A percentile compares a stretch with the other conserved stretches of the same genome.
These are phyloP conservation scores for Novumbra hubbsi DNA, from an alignment of 2,797 vertebrate genomes.

Conservation along the genomic window DNA sequence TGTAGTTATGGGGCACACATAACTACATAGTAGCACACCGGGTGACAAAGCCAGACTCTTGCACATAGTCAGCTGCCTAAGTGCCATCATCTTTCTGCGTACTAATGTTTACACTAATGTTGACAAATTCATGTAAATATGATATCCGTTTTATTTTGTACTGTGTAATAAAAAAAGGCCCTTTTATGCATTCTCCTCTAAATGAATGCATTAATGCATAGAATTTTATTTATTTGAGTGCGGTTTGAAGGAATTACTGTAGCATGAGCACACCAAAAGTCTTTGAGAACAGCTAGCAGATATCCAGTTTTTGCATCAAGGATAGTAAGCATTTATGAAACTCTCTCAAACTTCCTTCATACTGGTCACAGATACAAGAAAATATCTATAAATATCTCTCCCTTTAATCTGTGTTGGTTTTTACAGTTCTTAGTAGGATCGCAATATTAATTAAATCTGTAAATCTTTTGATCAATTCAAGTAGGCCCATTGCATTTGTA, in stretches of 20 bases:
- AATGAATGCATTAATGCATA: too few species aligned
- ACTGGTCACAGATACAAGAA: too few species aligned
- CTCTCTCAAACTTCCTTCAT: too few species aligned
- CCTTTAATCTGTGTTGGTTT: constrained; percentile 54
- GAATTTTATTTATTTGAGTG: too few species aligned
- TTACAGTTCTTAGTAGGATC: constrained; percentile 62
- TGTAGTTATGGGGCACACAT: background rate
- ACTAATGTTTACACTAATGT: background rate
- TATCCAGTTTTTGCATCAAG: too few species aligned
- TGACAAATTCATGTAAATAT: constrained; percentile 26
- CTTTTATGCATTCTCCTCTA: too few species aligned
- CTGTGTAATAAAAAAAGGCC: constrained; percentile 40
- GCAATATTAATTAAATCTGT: constrained; percentile 64
- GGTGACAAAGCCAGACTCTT: background rate
- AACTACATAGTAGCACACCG: too few species aligned
- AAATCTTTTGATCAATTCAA: constrained; percentile 72
- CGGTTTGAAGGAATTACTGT: too few species aligned
- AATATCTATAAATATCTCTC: too few species aligned
- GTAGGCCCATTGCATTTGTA: constrained; percentile 64
- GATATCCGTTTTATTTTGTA: constrained; percentile 41
- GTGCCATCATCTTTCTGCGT: background rate
- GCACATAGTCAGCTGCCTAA: background rate
- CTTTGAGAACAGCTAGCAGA: too few species aligned
- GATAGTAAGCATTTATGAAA: too few species aligned
- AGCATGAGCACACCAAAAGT: too few species aligned